phyloP scores from a whole-genome alignment of 1,140 invertebrate genomes.

The Drosophila parabipectinata region DNA sequence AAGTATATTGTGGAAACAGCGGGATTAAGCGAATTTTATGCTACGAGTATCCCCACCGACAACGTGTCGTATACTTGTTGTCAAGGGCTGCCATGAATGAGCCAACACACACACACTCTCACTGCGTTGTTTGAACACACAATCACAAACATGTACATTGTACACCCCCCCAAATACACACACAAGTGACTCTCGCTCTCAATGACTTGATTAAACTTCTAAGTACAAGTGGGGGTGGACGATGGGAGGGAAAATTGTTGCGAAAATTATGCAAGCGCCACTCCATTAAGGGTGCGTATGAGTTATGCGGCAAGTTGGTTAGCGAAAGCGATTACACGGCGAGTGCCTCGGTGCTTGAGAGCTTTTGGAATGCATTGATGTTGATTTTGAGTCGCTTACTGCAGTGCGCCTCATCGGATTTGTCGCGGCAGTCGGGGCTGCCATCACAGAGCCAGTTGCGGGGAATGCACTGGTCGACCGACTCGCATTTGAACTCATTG shows the following conservation, averaged over 20 bases:
- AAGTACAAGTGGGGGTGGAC: conserved; percentile 9
- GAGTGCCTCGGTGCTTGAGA: too few relatives aligned
- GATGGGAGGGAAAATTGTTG: conserved; percentile 40
- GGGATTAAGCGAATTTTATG: conserved; percentile 59
- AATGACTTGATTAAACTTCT: conserved; percentile 73
- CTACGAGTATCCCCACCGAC: conserved; percentile 29
- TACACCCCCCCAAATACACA: background rate
- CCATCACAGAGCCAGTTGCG: conserved; percentile 91
- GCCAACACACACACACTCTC: conserved; percentile 9
- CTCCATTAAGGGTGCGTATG: conserved; percentile 68
- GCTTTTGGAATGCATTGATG: conserved; percentile 6
- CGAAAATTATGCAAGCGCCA: conserved; percentile 72
- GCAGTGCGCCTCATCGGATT: conserved; percentile 88
- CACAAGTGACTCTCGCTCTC: conserved; percentile 45
- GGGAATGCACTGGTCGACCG: conserved; percentile 89
- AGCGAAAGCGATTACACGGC: conserved; percentile 36
- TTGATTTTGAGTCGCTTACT: conserved; percentile 67
- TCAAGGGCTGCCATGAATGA: conserved; percentile 39
- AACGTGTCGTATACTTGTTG: conserved; percentile 67
- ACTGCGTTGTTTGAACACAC: conserved; percentile 12
- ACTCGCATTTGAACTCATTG: conserved; percentile 85
- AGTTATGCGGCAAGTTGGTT: conserved; percentile 51
- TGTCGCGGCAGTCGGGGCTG: conserved; percentile 90
- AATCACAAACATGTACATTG: conserved; percentile 1
- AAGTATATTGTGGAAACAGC: conserved; percentile 16